Conservation (phyloP, 1,140 invertebrate genomes). For the Cheumatopsyche charites region DNA sequence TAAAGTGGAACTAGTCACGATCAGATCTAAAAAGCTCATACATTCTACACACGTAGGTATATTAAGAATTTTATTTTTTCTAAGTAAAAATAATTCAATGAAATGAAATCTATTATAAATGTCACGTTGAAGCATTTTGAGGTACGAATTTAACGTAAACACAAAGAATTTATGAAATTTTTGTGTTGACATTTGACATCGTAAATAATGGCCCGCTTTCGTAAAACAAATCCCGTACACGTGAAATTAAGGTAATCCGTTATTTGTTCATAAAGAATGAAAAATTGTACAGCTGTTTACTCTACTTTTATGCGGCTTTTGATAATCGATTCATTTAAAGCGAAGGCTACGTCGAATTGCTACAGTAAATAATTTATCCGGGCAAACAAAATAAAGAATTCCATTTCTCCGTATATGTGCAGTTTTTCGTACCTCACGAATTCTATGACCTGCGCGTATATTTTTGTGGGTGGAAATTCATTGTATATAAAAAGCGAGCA, state of each 20-base stretch:
- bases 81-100: no score
- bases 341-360: background rate
- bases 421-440: no score
- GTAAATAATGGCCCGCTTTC: background rate
- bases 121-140: no score
- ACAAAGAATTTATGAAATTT: background rate
- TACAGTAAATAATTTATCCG: background rate
- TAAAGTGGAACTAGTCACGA: no score
- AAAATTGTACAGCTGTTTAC: background rate
- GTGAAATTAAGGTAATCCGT: constrained; percentile 10
- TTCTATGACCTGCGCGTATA: background rate
- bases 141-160: no score
- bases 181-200: background rate
- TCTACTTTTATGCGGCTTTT: background rate
- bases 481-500: background rate
- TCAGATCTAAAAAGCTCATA: no score
- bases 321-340: background rate
- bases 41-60: no score
- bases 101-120: no score
- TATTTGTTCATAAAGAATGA: constrained; percentile 8
- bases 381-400: no score
- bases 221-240: background rate
- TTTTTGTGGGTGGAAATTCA: background rate
- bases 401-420: no score
- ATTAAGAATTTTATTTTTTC: no score